These are phyloP conservation scores for Neodontobutis hainanensis DNA, from an alignment of 2,113 vertebrate species.

Conservation along the genomic window DNA sequence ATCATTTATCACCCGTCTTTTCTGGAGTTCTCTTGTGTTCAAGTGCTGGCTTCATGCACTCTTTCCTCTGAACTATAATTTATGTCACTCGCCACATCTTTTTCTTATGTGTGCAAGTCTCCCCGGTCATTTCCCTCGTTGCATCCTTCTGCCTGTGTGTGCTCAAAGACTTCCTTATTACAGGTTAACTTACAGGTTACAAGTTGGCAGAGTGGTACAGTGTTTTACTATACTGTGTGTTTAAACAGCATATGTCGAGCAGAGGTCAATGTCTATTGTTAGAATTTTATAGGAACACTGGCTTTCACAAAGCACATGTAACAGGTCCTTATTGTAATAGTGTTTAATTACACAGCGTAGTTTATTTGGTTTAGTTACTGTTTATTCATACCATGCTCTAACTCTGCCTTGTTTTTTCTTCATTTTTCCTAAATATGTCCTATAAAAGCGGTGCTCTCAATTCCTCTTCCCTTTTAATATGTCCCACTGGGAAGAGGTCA, in stretches of 20 bases:
- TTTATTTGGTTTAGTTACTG: too few relatives aligned
- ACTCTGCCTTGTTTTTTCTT: too few relatives aligned
- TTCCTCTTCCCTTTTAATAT: too few relatives aligned
- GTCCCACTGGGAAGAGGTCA: too few relatives aligned
- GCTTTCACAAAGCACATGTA: not conserved
- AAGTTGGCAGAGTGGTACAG: not conserved
- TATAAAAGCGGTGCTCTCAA: too few relatives aligned
- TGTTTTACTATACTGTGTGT: not conserved
- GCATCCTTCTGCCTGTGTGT: too few relatives aligned
- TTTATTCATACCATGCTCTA: too few relatives aligned
- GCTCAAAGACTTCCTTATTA: not conserved
- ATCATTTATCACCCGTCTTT: conserved; percentile 73
- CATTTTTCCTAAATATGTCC: too few relatives aligned
- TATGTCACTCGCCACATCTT: conserved; percentile 25
- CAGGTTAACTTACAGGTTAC: not conserved
- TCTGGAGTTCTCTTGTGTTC: conserved; percentile 31
- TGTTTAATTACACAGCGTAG: too few relatives aligned
- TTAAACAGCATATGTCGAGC: not conserved
- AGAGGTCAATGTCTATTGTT: not conserved
- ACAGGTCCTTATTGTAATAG: too few relatives aligned
- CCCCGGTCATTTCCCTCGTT: not conserved
- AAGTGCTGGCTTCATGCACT: conserved; percentile 11
- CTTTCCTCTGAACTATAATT: conserved; percentile 33
- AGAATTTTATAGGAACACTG: not conserved
- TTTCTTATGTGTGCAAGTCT: not conserved